Evolutionary conservation across 2,888 invertebrate genomes (phyloP), one percentile per base, ranked within the genome.

Genomic region (Danaus chrysippus): DNA sequence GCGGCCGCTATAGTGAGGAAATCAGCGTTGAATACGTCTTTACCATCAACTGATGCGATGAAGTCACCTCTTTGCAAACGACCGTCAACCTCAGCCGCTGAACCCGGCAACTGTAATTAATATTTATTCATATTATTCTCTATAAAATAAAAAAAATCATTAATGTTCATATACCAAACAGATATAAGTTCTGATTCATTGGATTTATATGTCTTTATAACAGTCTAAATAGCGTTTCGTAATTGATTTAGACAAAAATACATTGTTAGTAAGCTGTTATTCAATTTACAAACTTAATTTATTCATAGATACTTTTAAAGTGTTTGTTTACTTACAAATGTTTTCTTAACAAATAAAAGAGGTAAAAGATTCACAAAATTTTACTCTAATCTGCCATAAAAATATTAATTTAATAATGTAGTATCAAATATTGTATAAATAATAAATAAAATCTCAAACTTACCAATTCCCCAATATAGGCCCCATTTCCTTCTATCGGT

Each of bases 401-500:
- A 34, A 34, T 34, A 34, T 3, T 34, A 1, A 34, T 34, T 34
- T 34, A 5, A 34, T 34, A 34, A 6, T 34, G 23, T 5, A 34
- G 23, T 23, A n/a, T n/a, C n/a, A n/a, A n/a, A n/a, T n/a, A n/a
- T n/a, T n/a, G n/a, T n/a, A 23, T 23, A 5, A 23, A 23, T 23
- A 23, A 23, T 23, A 0, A 9, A 15, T 0, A 5, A 11, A 5
- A 1, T 46, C 15, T 9, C 46, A 34, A 0, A 85, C 94, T 93
- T 84, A 99, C 99, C 81, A 99, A 93, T 78, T 99, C 98, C 13
- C 96, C 96, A 59, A 99, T 94, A 82, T 97, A 98, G 61, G 98
- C 96, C 93, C 94, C 85, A 92, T 93, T 82, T 93, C 96, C 80
- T 93, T 92, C 69, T 1, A 75, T 76, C 0, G 84, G 84, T 42